Percentiles rank a stretch among this genome's conserved stretches.
Conservation (phyloP, 2,888 invertebrate species). For the Capitulum mitella region DNA sequence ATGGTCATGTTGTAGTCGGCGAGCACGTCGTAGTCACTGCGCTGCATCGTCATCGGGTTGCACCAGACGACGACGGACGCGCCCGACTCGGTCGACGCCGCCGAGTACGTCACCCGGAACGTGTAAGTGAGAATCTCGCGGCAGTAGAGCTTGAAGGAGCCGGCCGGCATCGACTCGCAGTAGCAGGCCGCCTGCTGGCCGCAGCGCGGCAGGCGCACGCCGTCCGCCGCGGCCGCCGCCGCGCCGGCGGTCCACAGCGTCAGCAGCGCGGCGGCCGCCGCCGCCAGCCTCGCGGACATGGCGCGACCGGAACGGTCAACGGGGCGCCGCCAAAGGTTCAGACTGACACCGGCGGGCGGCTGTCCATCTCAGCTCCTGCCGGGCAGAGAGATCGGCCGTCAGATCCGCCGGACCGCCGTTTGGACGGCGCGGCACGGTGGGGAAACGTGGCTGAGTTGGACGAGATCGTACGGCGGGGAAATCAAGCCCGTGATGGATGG, state of each 20-base stretch:
- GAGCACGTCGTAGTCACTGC: background rate
- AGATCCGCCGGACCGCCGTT: too few species aligned
- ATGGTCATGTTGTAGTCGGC: background rate
- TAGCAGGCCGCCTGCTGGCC: background rate
- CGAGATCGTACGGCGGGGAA: too few species aligned
- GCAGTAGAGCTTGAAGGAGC: background rate
- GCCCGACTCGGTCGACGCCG: background rate
- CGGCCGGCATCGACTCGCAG: background rate
- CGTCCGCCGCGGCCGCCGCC: background rate
- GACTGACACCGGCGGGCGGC: too few species aligned
- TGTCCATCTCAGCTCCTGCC: too few species aligned
- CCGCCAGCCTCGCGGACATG: background rate
- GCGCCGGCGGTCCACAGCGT: background rate
- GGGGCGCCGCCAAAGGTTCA: too few species aligned
- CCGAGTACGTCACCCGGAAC: background rate
- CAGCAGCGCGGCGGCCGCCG: background rate
- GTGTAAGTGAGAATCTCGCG: background rate
- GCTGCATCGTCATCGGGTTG: background rate
- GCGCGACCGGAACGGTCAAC: too few species aligned
- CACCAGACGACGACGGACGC: conserved; percentile 3
- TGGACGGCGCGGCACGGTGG: too few species aligned
- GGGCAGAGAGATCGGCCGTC: too few species aligned
- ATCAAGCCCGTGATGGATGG: too few species aligned
- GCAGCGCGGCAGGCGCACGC: background rate
- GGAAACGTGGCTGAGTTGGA: too few species aligned